Conservation (phyloP, 2,113 vertebrate species). For the Garra rufa region DNA sequence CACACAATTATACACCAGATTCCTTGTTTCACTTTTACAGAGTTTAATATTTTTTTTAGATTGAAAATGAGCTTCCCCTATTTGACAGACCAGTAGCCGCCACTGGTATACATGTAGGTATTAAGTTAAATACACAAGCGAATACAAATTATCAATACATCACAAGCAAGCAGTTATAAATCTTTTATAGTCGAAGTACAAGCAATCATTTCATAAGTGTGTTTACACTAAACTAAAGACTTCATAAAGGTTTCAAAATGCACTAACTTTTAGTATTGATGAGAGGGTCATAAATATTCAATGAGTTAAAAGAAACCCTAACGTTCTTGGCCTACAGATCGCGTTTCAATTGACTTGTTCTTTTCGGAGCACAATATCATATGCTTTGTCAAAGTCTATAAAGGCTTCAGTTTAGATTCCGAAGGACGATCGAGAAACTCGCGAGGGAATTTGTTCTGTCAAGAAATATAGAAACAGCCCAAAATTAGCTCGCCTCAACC, state of each 20-base stretch:
- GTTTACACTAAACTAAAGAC: slow-evolving; percentile 22
- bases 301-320: slow-evolving; percentile 35
- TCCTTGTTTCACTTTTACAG: no score
- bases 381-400: slow-evolving; percentile 14
- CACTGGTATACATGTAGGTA: no score
- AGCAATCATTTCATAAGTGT: not conserved
- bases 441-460: not conserved
- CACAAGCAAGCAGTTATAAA: not conserved
- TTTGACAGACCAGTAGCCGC: no score
- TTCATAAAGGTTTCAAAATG: slow-evolving; percentile 31
- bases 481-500: slow-evolving; percentile 3
- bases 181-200: not conserved
- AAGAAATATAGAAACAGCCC: slow-evolving; percentile 23
- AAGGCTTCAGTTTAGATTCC: not conserved
- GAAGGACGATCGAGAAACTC: not conserved
- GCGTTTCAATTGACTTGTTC: not conserved
- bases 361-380: not conserved
- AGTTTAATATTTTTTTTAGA: no score
- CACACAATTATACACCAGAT: no score
- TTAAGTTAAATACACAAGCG: not conserved
- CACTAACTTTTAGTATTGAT: slow-evolving; percentile 28
- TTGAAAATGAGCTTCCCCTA: no score
- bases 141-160: slow-evolving; percentile 34
- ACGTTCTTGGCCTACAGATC: not conserved
- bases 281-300: slow-evolving; percentile 30